Evolutionary conservation across 92 coral and sea anemone genomes (phyloP).

Genomic region (Parazoanthus darwini): DNA sequence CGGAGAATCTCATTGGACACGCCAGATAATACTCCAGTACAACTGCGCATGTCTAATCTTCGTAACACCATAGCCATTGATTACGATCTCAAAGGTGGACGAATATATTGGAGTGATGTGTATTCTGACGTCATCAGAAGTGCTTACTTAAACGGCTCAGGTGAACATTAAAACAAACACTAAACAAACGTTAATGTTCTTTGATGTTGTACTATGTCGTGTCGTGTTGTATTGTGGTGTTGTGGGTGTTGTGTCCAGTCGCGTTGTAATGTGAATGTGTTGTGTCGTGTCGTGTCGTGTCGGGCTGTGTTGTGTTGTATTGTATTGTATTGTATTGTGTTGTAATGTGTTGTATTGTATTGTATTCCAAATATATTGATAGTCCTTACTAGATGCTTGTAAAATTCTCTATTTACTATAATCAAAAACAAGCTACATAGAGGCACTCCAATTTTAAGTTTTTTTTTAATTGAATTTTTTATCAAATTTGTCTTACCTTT

Average conservation of each 20-base stretch:
- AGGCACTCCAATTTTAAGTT: no score
- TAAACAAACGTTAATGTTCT: not conserved
- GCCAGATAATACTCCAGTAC: slow-evolving; percentile 30
- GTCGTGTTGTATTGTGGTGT: no score
- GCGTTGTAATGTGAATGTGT: not conserved
- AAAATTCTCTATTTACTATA: no score
- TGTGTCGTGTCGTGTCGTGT: not conserved
- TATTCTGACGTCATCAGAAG: slow-evolving; percentile 48
- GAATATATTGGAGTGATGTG: slow-evolving; percentile 41
- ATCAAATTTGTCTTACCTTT: no score
- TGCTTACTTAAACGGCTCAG: slow-evolving; percentile 35
- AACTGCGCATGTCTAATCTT: slow-evolving; percentile 20
- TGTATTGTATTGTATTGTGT: no score
- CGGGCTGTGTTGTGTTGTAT: not conserved
- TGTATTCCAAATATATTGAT: no score
- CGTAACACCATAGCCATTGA: slow-evolving; percentile 33
- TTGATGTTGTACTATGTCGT: not conserved
- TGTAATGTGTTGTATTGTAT: no score
- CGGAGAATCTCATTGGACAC: slow-evolving; percentile 38
- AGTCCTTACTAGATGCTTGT: no score
- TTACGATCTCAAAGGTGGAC: slow-evolving; percentile 30
- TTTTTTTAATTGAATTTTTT: no score
- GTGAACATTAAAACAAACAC: not conserved
- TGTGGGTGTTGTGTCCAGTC: not conserved
- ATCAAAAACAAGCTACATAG: no score